phyloP scores from a whole-genome alignment of 2,797 vertebrate genomes.

The Tarsius wallacei region DNA sequence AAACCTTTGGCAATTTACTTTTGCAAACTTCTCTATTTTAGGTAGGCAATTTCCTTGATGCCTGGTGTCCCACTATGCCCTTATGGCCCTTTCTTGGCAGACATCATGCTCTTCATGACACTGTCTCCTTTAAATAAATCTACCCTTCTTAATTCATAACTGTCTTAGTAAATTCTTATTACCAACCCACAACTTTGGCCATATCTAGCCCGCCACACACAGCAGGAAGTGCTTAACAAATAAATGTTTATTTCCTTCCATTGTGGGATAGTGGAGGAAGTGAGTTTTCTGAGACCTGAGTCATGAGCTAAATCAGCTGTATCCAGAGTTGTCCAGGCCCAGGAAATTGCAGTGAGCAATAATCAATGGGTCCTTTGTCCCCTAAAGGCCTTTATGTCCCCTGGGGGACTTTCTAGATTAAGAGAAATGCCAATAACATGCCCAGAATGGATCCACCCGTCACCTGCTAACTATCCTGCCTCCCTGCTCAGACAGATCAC shows the following conservation, averaged over 20 bases:
- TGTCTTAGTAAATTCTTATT: too few relatives aligned
- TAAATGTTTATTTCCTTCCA: not conserved
- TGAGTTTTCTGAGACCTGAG: not conserved
- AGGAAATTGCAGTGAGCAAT: not conserved
- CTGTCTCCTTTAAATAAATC: too few relatives aligned
- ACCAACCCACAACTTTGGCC: too few relatives aligned
- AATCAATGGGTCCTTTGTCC: not conserved
- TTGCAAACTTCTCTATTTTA: too few relatives aligned
- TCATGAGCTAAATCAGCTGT: not conserved
- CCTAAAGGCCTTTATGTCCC: too few relatives aligned
- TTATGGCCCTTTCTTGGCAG: too few relatives aligned
- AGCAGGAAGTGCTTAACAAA: not conserved
- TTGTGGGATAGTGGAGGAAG: not conserved
- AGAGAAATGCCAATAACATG: not conserved
- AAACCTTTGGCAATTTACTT: too few relatives aligned
- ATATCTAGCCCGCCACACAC: too few relatives aligned
- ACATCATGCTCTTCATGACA: too few relatives aligned
- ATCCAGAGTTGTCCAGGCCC: not conserved
- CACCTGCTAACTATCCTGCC: not conserved
- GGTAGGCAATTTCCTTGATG: too few relatives aligned
- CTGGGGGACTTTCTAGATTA: not conserved
- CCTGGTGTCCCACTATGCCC: too few relatives aligned
- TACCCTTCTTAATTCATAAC: too few relatives aligned
- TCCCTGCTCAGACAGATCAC: conserved; percentile 73
- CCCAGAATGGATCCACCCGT: not conserved